Base-by-base conservation (phyloP, 1,140 invertebrate genomes). In the Hestina assimilis region DNA sequence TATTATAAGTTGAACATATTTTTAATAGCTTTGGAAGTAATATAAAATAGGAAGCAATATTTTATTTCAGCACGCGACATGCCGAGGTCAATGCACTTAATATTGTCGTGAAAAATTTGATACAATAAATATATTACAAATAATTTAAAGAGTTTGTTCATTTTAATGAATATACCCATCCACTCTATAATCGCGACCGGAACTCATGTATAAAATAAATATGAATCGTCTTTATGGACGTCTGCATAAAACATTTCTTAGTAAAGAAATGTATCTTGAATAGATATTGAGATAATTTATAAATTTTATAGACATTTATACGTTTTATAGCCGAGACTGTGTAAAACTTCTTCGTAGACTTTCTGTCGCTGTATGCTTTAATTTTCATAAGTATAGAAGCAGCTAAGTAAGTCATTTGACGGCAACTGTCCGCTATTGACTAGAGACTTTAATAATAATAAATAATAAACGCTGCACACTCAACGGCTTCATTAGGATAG, bases 151-250 rank as follows among this genome's bases (percentile, higher is more conserved):
- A 33, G 12, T 33, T 15, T 14, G 5, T 33, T 33, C 31, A 14
- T 17, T n/a, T 8, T 11, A 31, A 46, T 47, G 17, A 19, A 47
- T 47, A 47, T 20, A 33, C n/a, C 38, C 19, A 54, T 31, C 38
- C 40, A 33, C 26, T 54, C 28, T 54, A 29, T 54, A 54, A 45
- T 42, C 28, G 38, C 19, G 28, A 47, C 45, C 41, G 29, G 38
- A 47, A 43, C 24, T 21, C 40, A 41, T 54, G 51, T 45, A 54
- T 54, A 54, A 54, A 54, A 54, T 45, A 45, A 45, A 54, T 54
- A 54, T 54, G 20, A 54, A 54, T 45, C 41, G 11, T 54, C 28
- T 54, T 54, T 54, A 54, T 54, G 40, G 40, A 31, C 29, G 38
- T 54, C 19, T 54, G 20, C 38, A 29, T 52, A 11, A 33, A 54